Evolutionary conservation across 2,888 invertebrate genomes (phyloP).

Genomic region (Panopea generosa): DNA sequence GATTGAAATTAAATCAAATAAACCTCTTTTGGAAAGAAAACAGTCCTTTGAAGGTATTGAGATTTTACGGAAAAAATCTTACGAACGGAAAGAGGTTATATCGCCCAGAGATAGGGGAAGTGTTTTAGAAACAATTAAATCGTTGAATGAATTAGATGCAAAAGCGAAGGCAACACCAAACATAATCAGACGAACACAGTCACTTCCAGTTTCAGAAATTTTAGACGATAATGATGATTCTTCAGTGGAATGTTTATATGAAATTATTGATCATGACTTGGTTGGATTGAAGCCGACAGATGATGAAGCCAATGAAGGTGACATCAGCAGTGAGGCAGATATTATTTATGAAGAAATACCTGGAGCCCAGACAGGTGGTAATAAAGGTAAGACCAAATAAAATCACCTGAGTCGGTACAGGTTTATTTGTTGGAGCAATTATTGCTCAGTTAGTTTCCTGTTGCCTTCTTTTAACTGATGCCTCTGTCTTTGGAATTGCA

Average conservation of each 20-base stretch:
- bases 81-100: slow-evolving; percentile 39
- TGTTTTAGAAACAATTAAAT: slow-evolving; percentile 52
- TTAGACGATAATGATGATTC: slow-evolving; percentile 49
- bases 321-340: slow-evolving; percentile 63
- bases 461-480: too few relatives aligned
- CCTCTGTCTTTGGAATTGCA: too few relatives aligned
- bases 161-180: slow-evolving; percentile 48
- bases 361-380: slow-evolving; percentile 5
- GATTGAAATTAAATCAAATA: slow-evolving; percentile 35
- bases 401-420: too few relatives aligned
- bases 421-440: too few relatives aligned
- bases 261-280: slow-evolving; percentile 45
- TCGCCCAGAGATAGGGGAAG: slow-evolving; percentile 47
- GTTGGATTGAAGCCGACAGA: slow-evolving; percentile 25
- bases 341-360: slow-evolving; percentile 59
- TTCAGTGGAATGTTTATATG: slow-evolving; percentile 47
- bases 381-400: too few relatives aligned
- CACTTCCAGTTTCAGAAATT: slow-evolving; percentile 46
- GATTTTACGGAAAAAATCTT: slow-evolving; percentile 30
- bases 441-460: too few relatives aligned
- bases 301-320: slow-evolving; percentile 61
- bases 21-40: slow-evolving; percentile 46
- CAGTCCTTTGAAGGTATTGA: slow-evolving; percentile 59
- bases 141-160: slow-evolving; percentile 58
- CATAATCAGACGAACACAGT: slow-evolving; percentile 39